These are phyloP conservation scores for Serripes groenlandicus DNA, from an alignment of 2,888 invertebrate species.

Conservation along the genomic window DNA sequence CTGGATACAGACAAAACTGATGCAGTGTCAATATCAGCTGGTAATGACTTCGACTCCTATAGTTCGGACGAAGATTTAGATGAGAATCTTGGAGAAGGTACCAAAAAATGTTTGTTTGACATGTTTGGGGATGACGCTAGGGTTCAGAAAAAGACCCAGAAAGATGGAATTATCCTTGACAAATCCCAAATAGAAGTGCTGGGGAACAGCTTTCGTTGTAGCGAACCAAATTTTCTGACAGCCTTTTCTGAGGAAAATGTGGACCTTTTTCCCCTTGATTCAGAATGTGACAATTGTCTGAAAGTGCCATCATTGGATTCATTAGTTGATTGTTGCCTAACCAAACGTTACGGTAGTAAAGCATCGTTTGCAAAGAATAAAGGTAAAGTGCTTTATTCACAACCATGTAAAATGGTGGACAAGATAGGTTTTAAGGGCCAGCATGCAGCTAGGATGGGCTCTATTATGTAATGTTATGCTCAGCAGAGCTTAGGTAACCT, in stretches of 20 bases:
- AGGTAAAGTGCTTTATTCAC: constrained; percentile 20
- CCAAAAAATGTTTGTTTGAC: constrained; percentile 31
- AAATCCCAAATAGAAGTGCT: constrained; percentile 24
- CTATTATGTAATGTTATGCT: constrained; percentile 26
- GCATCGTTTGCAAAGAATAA: constrained; percentile 40
- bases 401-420: constrained; percentile 29
- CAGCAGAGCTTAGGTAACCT: constrained; percentile 14
- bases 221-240: constrained; percentile 36
- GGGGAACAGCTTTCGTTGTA: constrained; percentile 22
- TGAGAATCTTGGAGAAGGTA: no score
- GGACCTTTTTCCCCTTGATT: constrained; percentile 15
- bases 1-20: no score
- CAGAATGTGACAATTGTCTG: constrained; percentile 35
- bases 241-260: constrained; percentile 44
- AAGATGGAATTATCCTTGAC: constrained; percentile 22
- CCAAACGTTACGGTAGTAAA: constrained; percentile 33
- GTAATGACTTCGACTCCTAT: no score
- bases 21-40: no score
- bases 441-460: constrained; percentile 29
- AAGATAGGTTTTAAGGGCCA: constrained; percentile 21
- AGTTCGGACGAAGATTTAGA: no score
- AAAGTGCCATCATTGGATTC: constrained; percentile 43
- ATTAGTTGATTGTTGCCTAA: constrained; percentile 37
- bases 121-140: constrained; percentile 34
- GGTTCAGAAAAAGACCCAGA: constrained; percentile 18